phyloP scores from a whole-genome alignment of 2,113 vertebrate species.

The Hipposideros armiger region DNA sequence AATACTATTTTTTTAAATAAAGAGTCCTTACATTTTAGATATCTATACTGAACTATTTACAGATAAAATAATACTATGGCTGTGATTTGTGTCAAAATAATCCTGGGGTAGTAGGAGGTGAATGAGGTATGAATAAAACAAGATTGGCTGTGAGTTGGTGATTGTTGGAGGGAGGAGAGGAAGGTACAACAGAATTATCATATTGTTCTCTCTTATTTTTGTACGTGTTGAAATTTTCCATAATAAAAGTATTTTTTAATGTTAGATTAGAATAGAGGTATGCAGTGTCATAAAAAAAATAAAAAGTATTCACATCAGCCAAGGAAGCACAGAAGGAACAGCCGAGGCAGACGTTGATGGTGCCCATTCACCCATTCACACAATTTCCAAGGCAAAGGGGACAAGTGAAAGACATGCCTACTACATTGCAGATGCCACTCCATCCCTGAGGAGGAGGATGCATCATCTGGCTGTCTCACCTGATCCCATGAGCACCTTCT shows the following conservation, averaged over 20 bases:
- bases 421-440: not conserved
- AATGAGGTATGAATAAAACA: not conserved
- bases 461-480: not conserved
- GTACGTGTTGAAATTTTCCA: slow-evolving; percentile 27
- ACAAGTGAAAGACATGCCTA: not conserved
- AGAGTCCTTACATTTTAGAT: not conserved
- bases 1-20: slow-evolving; percentile 4
- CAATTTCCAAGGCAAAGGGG: not conserved
- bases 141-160: not conserved
- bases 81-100: slow-evolving; percentile 15
- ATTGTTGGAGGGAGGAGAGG: rapidly evolving
- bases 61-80: not conserved
- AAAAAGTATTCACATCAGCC: not conserved
- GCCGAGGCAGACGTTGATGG: not conserved
- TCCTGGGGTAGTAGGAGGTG: not conserved
- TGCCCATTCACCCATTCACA: no score
- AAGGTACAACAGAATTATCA: not conserved
- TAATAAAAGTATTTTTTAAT: not conserved
- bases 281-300: not conserved
- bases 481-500: not conserved
- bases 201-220: not conserved
- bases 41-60: not conserved
- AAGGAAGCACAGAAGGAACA: not conserved
- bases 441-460: not conserved
- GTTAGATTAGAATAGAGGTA: slow-evolving; percentile 1